Evolutionary conservation across 2,888 invertebrate genomes (phyloP), one percentile per base, ranked within the genome.

Genomic region (Epinotia brunnichana): DNA sequence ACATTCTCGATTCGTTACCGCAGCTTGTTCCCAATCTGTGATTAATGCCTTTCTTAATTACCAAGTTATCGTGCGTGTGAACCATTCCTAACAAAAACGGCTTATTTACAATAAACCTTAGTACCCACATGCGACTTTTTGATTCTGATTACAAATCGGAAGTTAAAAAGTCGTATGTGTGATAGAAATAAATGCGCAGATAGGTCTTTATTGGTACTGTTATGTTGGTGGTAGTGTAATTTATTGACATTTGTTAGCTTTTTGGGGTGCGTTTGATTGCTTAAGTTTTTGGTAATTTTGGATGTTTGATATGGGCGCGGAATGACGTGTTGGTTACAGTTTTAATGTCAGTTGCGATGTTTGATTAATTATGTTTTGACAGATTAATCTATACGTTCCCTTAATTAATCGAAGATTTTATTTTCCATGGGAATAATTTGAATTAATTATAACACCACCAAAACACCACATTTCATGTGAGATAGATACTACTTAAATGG

Each of bases 21-120:
- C 83, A 81, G 82, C 83, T 83, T 86, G 88, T 85, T 88, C 85
- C 84, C 87, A 85, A 91, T 87, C 83, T 82, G 82, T 92, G 92
- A 93, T 93, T 91, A 92, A 93, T 93, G 92, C 81, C 77, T 90
- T 91, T 91, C 92, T 91, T 93, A 92, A 93, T 93, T 93, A 92
- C 91, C 83, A 90, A 91, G 90, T 90, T 89, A 90, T 89, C 89
- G 88, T 82, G 84, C 75, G 67, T 74, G 67, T 56, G 61, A 78
- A 66, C 11, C 19, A 21, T 54, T 41, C 11, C 11, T 10, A 41
- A 41, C 21, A 54, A 41, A 21, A 66, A 66, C 2, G 54, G 19
- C 66, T 19, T 66, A 66, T 66, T 7, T 66, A 10, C 19, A 19
- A 41, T 66, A 54, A 39, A n/a, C n/a, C 35, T 57, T n/a, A 10